Evolutionary conservation across 2,888 invertebrate genomes (phyloP).

Genomic region (Archaeoteleia sp.): DNA sequence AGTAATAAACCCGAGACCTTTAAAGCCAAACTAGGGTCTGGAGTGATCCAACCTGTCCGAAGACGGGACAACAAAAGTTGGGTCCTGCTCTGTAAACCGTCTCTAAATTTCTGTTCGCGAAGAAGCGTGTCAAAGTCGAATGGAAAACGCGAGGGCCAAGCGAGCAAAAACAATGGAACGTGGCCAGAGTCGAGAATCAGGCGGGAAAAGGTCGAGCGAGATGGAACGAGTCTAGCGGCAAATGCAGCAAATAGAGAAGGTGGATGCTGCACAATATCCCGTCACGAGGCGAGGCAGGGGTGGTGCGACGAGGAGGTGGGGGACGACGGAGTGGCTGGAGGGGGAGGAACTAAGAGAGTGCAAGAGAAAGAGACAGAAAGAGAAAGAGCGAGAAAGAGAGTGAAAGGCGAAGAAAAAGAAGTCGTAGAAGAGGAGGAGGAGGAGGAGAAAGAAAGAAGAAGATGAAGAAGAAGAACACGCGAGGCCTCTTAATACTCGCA

Average conservation of each 20-base stretch:
- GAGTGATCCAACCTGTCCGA: no score
- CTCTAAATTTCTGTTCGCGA: no score
- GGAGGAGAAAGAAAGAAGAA: conserved; percentile 2
- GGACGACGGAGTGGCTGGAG: conserved; percentile 1
- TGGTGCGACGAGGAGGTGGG: neutral
- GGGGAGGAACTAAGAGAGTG: conserved; percentile 57
- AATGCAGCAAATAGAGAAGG: conserved; percentile 13
- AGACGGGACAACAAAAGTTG: no score
- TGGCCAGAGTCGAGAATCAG: neutral
- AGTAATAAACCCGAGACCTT: no score
- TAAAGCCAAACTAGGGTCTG: no score
- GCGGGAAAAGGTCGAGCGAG: neutral
- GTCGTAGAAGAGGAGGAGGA: conserved; percentile 7
- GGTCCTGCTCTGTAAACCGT: no score
- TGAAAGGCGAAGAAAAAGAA: neutral
- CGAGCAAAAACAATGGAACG: no score
- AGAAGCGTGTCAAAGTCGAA: no score
- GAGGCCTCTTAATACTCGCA: conserved; percentile 2
- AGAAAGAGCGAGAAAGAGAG: conserved; percentile 39
- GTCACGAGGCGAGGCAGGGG: no score
- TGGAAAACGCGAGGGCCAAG: no score
- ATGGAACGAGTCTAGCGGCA: neutral
- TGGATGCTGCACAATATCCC: neutral
- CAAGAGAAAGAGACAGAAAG: conserved; percentile 60
- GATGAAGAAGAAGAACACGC: conserved; percentile 16